Base-by-base conservation (phyloP, 2,113 vertebrate species). In the Anseranas semipalmata region DNA sequence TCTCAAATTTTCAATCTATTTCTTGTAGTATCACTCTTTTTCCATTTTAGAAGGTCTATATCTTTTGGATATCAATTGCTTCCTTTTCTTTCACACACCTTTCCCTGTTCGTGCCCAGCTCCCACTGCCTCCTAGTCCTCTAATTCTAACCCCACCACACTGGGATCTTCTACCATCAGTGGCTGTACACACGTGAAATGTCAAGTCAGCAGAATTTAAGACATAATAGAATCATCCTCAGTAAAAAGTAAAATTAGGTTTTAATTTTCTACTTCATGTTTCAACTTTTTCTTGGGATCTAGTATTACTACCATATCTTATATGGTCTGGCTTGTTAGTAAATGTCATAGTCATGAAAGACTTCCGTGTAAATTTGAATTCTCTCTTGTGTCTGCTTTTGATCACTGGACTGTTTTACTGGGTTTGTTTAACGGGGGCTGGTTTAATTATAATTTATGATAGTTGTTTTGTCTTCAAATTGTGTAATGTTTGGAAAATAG, bases 391-490 rank as follows among this genome's bases (percentile, higher is more conserved):
- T 77, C 55, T 89, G 41, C 28, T 96, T 96, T 94, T 92, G 59
- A 80, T 85, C 10, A 43, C 78, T 92, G 91, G 50, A 84, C 62
- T 89, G 48, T 55, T 41, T 67, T 82, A 93, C n/a, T 60, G 30
- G 52, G 25, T 56, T 95, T 91, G 41, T 82, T 60, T 90, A 94
- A 88, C 81, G 28, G 21, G 63, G 41, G 56, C 7, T 39, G 71
- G 75, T 89, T 80, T 85, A 72, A 87, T 63, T 92, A 53, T 21
- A 95, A 91, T 91, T 96, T 87, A 73, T 56, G 48, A 79, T 39
- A 83, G 27, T 12, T 95, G 30, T 35, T 87, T 95, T 87, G 22
- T 96, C 78, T 96, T 80, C 19, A 60, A 77, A 84, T 77, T 85
- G 3, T 85, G 30, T 56, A 59, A 33, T 48, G 62, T 59, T 73